Percentiles rank a stretch among this genome's conserved stretches.
phyloP scores from a whole-genome alignment of 2,888 invertebrate species.

The Aproaerema taeniolella region DNA sequence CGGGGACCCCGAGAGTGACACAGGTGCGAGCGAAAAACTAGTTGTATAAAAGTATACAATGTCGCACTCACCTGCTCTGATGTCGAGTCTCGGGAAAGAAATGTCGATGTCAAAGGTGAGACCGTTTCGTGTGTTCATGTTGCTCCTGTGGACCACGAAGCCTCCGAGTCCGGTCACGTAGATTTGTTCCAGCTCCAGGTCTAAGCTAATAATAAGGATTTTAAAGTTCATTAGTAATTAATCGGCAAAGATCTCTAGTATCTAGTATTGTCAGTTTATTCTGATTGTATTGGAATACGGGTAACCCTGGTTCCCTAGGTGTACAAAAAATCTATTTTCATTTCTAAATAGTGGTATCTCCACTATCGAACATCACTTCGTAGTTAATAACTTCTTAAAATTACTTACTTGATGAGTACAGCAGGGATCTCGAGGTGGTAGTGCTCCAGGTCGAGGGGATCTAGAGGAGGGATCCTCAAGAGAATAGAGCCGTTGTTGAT shows the following conservation, averaged over 20 bases:
- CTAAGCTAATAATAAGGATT: slow-evolving; percentile 37
- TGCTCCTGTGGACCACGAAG: slow-evolving; percentile 45
- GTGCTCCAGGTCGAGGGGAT: slow-evolving; percentile 44
- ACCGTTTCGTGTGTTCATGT: slow-evolving; percentile 28
- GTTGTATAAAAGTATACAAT: too few species aligned
- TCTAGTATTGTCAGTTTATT: too few species aligned
- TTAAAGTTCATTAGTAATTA: too few species aligned
- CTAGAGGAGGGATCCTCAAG: slow-evolving; percentile 47
- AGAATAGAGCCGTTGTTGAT: slow-evolving; percentile 47
- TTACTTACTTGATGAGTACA: slow-evolving; percentile 55
- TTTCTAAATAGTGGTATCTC: too few species aligned
- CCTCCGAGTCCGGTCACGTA: slow-evolving; percentile 40
- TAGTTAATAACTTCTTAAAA: too few species aligned
- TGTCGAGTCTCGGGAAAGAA: slow-evolving; percentile 39
- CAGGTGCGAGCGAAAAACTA: too few species aligned
- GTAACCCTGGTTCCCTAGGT: too few species aligned
- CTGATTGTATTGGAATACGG: too few species aligned
- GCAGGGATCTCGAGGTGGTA: slow-evolving; percentile 41
- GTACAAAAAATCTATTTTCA: too few species aligned
- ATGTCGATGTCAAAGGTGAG: slow-evolving; percentile 52
- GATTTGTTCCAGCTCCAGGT: slow-evolving; percentile 40
- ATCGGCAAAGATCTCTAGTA: too few species aligned
- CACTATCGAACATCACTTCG: too few species aligned
- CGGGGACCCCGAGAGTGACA: too few species aligned
- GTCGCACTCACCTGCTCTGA: slow-evolving; percentile 50